A percentile compares a stretch with the other conserved stretches of the same genome.
Conservation (phyloP, 2,888 invertebrate species). For the Antheraea assamensis region DNA sequence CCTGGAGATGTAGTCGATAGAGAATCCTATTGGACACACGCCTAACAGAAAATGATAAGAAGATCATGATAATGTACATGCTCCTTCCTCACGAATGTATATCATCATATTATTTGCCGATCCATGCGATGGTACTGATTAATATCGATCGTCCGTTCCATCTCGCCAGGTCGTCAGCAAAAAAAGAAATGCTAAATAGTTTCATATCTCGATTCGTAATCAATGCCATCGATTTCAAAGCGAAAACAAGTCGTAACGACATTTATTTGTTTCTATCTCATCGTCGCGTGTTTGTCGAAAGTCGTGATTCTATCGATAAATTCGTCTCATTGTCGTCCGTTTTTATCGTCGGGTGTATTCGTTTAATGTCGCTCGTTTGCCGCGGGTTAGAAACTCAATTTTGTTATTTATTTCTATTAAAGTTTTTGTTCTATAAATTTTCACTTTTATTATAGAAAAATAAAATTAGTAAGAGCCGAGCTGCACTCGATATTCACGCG, state of each 20-base stretch:
- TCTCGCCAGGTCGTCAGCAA: neutral
- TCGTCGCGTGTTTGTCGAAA: constrained; percentile 48
- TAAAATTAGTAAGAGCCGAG: neutral
- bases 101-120: neutral
- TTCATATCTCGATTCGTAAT: neutral
- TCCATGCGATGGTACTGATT: neutral
- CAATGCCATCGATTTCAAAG: neutral
- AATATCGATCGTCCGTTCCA: neutral
- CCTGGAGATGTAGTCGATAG: too few species aligned
- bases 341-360: constrained; percentile 47
- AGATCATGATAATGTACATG: neutral
- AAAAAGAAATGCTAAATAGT: neutral
- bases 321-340: constrained; percentile 54
- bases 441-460: constrained; percentile 22
- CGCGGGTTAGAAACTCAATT: constrained; percentile 59
- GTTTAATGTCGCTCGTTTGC: constrained; percentile 42
- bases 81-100: too few species aligned
- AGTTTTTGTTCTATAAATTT: constrained; percentile 45
- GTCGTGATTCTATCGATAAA: constrained; percentile 64
- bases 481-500: neutral
- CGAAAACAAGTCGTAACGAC: constrained; percentile 16
- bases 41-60: neutral
- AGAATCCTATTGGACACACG: too few species aligned
- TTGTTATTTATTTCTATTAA: constrained; percentile 55
- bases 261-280: constrained; percentile 33